Evolutionary conservation across 2,888 invertebrate genomes (phyloP).

Genomic region (Agrochola macilenta): DNA sequence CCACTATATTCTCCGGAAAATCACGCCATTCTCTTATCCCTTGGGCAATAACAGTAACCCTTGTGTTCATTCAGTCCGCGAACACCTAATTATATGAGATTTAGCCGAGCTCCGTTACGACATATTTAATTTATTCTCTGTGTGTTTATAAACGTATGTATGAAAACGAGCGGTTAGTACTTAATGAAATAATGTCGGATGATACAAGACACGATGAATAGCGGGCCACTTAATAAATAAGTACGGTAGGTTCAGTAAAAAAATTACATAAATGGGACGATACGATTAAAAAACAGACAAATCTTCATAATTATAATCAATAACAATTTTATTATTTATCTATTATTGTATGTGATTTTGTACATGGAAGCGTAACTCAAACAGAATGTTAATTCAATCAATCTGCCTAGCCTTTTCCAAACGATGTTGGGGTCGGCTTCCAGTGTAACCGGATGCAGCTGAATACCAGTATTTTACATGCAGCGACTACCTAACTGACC

Average conservation of each 20-base stretch:
- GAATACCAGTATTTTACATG: no score
- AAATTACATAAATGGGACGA: neutral
- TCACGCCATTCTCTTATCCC: constrained; percentile 17
- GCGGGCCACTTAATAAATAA: neutral
- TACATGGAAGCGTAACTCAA: neutral
- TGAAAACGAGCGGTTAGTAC: constrained; percentile 44
- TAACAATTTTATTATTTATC: neutral
- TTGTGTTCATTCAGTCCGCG: constrained; percentile 43
- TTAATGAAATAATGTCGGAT: constrained; percentile 58
- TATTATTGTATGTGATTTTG: neutral
- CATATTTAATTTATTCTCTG: constrained; percentile 66
- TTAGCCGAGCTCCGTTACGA: constrained; percentile 65
- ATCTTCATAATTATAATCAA: neutral
- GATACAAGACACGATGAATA: constrained; percentile 24
- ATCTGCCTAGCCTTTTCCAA: no score
- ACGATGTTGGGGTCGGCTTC: no score
- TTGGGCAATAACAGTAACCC: constrained; percentile 61
- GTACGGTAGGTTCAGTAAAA: neutral
- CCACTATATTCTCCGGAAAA: neutral
- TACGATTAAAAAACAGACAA: neutral
- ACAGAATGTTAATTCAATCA: neutral
- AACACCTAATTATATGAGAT: constrained; percentile 70
- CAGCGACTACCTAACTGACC: no score
- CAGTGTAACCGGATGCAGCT: no score
- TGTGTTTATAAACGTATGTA: constrained; percentile 43